Conservation (phyloP, 1,140 invertebrate species). For the Drosophila sproati region DNA sequence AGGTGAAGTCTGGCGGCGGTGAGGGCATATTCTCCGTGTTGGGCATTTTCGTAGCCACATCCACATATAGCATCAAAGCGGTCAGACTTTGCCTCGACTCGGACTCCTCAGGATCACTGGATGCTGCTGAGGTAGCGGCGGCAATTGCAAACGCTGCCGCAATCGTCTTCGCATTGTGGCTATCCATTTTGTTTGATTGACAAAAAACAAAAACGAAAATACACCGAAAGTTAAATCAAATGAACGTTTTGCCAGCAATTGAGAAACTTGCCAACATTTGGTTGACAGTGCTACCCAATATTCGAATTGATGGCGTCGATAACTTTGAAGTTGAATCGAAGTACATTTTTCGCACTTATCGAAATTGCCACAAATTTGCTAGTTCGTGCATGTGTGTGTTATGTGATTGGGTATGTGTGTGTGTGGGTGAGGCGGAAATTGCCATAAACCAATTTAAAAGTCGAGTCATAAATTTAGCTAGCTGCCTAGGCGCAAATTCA, state of each 20-base stretch:
- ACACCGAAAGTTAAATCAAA: slow-evolving; percentile 10
- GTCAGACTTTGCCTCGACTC: slow-evolving; percentile 10
- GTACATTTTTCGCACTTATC: not conserved
- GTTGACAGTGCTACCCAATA: slow-evolving; percentile 3
- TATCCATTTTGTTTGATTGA: slow-evolving; percentile 54
- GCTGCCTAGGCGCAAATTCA: slow-evolving; percentile 54
- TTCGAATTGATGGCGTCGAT: slow-evolving; percentile 3
- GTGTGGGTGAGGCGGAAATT: slow-evolving; percentile 56
- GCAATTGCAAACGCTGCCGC: slow-evolving; percentile 42
- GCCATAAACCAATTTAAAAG: slow-evolving; percentile 76
- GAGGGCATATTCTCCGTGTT: slow-evolving; percentile 9
- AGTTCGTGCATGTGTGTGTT: not conserved
- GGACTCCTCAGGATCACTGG: slow-evolving; percentile 15
- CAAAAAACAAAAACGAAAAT: slow-evolving; percentile 1
- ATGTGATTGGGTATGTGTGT: not conserved
- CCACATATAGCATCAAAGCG: slow-evolving; percentile 50
- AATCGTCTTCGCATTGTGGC: slow-evolving; percentile 41
- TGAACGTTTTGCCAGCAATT: slow-evolving; percentile 19
- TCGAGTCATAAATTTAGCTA: slow-evolving; percentile 58
- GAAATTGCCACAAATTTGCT: not conserved
- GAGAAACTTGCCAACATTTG: not conserved
- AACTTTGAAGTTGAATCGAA: not conserved
- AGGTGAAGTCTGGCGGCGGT: slow-evolving; percentile 48
- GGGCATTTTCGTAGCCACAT: slow-evolving; percentile 68
- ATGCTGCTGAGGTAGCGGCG: slow-evolving; percentile 8